These are phyloP conservation scores for Elephantulus edwardii DNA, from an alignment of 2,113 vertebrate species.

Conservation along the genomic window DNA sequence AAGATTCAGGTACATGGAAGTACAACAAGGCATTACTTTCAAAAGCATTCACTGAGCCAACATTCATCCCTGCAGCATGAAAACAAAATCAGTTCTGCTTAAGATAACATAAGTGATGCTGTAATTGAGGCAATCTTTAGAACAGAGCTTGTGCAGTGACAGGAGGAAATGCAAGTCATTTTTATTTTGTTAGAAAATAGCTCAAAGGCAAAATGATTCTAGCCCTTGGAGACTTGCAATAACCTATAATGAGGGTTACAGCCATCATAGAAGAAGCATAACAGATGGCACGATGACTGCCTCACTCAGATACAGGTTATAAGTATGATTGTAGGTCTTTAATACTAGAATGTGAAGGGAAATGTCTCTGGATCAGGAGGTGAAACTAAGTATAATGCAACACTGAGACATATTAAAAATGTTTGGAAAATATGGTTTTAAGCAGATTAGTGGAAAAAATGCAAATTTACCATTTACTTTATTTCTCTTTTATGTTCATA, in stretches of 20 bases:
- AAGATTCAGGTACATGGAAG: constrained; percentile 48
- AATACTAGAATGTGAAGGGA: constrained; percentile 42
- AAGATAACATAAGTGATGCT: constrained; percentile 76
- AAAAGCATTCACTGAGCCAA: constrained; percentile 69
- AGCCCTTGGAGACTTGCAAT: constrained; percentile 77
- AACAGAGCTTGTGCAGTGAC: constrained; percentile 68
- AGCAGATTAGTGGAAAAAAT: neutral
- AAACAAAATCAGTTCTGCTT: constrained; percentile 81
- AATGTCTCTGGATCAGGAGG: neutral
- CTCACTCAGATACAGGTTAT: constrained; percentile 74
- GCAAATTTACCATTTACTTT: neutral
- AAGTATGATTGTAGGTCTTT: constrained; percentile 70
- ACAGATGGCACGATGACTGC: constrained; percentile 78
- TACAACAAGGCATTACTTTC: constrained; percentile 23
- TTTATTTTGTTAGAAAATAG: constrained; percentile 77
- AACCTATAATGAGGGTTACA: constrained; percentile 76
- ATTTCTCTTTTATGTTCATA: neutral
- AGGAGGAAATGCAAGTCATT: constrained; percentile 76
- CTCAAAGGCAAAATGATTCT: constrained; percentile 76
- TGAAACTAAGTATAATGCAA: constrained; percentile 59
- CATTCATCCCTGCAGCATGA: constrained; percentile 63
- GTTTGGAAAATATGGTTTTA: constrained; percentile 62
- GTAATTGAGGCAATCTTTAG: constrained; percentile 80
- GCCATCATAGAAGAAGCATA: constrained; percentile 75
- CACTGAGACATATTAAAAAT: constrained; percentile 40